A percentile compares a stretch with the other conserved stretches of the same genome.
These are phyloP conservation scores for Poeciliopsis prolifica DNA, from an alignment of 2,113 vertebrate species.

Conservation along the genomic window DNA sequence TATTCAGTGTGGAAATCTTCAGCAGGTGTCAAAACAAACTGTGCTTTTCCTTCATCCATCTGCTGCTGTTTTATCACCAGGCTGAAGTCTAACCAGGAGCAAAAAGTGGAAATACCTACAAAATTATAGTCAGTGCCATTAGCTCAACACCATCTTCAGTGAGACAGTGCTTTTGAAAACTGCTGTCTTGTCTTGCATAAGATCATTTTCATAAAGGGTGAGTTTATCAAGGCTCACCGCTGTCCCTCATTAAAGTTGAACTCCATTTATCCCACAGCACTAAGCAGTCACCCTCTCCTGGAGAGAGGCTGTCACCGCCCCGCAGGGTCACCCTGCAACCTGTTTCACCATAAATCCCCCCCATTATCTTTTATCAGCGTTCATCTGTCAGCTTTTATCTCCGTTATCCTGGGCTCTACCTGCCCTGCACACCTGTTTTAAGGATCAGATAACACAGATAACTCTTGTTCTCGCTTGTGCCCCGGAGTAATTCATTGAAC, in stretches of 20 bases:
- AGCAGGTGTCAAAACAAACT: constrained; percentile 2
- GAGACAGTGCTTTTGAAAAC: not conserved
- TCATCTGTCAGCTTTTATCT: constrained; percentile 17
- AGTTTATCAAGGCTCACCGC: constrained; percentile 29
- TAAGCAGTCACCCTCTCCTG: constrained; percentile 7
- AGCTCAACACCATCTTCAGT: not conserved
- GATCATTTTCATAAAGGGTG: constrained; percentile 6
- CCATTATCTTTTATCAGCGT: constrained; percentile 14
- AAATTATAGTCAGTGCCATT: not conserved
- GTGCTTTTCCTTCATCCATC: constrained; percentile 31
- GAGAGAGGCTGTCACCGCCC: not conserved
- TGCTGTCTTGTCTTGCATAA: constrained; percentile 1
- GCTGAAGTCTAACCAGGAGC: constrained; percentile 8
- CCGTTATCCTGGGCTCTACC: not conserved
- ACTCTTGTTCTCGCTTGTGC: not conserved
- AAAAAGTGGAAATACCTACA: not conserved
- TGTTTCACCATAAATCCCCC: constrained; percentile 22
- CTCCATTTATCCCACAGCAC: constrained; percentile 15
- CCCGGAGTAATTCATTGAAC: not conserved
- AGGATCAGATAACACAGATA: constrained; percentile 9
- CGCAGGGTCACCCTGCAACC: constrained; percentile 18
- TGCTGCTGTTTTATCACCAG: constrained; percentile 47
- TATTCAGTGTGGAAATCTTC: constrained; percentile 39
- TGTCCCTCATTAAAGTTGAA: constrained; percentile 7
- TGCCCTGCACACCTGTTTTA: constrained; percentile 27